phyloP scores from a whole-genome alignment of 1,140 invertebrate genomes.

The Leptinotarsa lineolata region DNA sequence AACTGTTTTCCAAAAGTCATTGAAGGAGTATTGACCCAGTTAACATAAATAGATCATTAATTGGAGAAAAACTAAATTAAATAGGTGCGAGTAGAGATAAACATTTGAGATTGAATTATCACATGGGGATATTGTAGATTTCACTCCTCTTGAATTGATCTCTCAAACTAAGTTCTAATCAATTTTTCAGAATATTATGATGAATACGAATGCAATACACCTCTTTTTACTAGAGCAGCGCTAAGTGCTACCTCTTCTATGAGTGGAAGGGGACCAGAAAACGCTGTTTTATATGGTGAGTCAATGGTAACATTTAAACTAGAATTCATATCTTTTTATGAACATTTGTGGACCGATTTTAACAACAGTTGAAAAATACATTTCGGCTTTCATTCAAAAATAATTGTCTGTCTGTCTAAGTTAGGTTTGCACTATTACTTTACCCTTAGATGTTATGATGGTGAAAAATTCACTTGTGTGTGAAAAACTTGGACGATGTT shows the following conservation, averaged over 20 bases:
- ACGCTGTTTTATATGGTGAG: conserved; percentile 82
- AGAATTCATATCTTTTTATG: not conserved
- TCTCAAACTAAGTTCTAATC: not conserved
- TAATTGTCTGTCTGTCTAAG: too few species aligned
- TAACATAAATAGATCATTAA: too few species aligned
- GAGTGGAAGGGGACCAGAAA: conserved; percentile 75
- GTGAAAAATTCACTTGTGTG: too few species aligned
- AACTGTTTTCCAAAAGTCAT: too few species aligned
- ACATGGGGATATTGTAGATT: not conserved
- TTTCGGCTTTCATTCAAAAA: too few species aligned
- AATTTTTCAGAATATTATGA: conserved; percentile 58
- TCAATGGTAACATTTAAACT: conserved; percentile 33
- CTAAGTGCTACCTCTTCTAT: conserved; percentile 79
- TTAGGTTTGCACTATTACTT: too few species aligned
- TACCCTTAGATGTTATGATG: too few species aligned
- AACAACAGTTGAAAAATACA: not conserved
- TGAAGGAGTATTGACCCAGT: too few species aligned
- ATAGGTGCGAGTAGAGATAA: too few species aligned
- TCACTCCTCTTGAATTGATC: not conserved
- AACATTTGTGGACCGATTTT: conserved; percentile 24
- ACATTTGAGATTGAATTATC: too few species aligned
- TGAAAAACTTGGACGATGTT: too few species aligned
- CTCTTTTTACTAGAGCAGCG: conserved; percentile 72
- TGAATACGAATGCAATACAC: conserved; percentile 79
- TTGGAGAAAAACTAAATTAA: too few species aligned